These are phyloP conservation scores for Cataglyphis cursor DNA, from an alignment of 2,888 invertebrate genomes.

Conservation along the genomic window DNA sequence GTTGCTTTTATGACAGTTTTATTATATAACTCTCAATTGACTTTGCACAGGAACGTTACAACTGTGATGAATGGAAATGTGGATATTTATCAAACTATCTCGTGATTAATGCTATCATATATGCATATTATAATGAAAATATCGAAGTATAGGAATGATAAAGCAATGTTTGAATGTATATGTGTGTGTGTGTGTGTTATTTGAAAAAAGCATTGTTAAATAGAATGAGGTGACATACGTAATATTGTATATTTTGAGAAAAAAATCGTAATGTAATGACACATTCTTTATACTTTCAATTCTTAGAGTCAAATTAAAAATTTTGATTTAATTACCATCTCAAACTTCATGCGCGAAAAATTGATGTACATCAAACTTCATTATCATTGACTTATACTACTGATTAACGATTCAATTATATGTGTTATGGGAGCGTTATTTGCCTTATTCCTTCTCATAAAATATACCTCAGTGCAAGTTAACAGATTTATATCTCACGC, in stretches of 20 bases:
- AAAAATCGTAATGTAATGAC: background rate
- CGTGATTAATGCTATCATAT: background rate
- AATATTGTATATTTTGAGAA: conserved; percentile 13
- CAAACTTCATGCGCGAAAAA: conserved; percentile 14
- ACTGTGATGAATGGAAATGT: background rate
- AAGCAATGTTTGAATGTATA: conserved; percentile 16
- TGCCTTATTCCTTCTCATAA: conserved; percentile 9
- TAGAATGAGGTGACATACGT: conserved; percentile 6
- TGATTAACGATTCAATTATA: conserved; percentile 6
- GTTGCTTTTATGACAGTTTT: conserved; percentile 5
- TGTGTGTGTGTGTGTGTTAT: background rate
- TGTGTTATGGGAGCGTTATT: conserved; percentile 5
- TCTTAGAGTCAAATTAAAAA: background rate
- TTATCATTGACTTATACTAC: conserved; percentile 18
- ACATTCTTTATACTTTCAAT: background rate
- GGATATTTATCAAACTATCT: conserved; percentile 37
- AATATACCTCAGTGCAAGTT: conserved; percentile 12
- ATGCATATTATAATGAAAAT: conserved; percentile 31
- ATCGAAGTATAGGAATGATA: conserved; percentile 6
- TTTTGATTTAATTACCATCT: conserved; percentile 2
- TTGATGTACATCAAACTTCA: conserved; percentile 20
- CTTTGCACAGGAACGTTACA: background rate
- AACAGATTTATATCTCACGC: conserved; percentile 30
- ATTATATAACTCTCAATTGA: conserved; percentile 27
- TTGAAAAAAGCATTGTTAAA: conserved; percentile 2